Percentiles rank a stretch among this genome's conserved stretches.
Conservation (phyloP, 2,797 vertebrate species). For the Karalla daura region DNA sequence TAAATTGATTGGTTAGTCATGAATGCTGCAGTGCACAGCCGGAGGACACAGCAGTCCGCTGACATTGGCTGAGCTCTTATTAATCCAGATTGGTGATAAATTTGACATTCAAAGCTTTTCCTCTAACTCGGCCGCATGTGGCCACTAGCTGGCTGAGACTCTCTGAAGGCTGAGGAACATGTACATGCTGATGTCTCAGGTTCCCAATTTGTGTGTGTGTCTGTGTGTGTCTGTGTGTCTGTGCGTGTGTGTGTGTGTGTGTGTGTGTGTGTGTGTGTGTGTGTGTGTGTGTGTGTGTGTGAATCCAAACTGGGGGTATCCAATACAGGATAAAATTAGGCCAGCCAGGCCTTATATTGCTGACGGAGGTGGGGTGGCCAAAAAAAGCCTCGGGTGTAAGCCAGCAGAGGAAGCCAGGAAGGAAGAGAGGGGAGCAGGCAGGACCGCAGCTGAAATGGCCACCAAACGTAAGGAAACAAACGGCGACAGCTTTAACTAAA, state of each 20-base stretch:
- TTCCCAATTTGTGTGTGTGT: slow-evolving; percentile 59
- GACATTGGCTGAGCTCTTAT: not conserved
- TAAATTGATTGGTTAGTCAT: slow-evolving; percentile 15
- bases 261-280: slow-evolving; percentile 37
- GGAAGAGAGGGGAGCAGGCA: slow-evolving; percentile 60
- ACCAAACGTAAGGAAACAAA: slow-evolving; percentile 84
- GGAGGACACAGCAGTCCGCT: not conserved
- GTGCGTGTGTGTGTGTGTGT: slow-evolving; percentile 41
- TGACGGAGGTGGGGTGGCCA: slow-evolving; percentile 82
- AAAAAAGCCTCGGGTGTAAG: slow-evolving; percentile 81
- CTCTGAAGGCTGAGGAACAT: slow-evolving; percentile 58
- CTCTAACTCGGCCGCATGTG: not conserved
- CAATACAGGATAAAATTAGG: slow-evolving; percentile 88
- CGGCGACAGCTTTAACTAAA: slow-evolving; percentile 34
- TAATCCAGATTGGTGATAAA: slow-evolving; percentile 3
- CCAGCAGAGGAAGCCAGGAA: slow-evolving; percentile 62
- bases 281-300: slow-evolving; percentile 51
- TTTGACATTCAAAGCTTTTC: slow-evolving; percentile 20
- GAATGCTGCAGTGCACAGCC: not conserved
- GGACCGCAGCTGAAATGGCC: slow-evolving; percentile 81
- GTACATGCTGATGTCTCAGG: slow-evolving; percentile 75
- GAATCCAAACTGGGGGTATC: slow-evolving; percentile 78
- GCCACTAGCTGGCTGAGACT: slow-evolving; percentile 38
- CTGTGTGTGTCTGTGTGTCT: slow-evolving; percentile 45
- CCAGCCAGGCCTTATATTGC: slow-evolving; percentile 81